Base-by-base conservation (phyloP, 2,888 invertebrate species). In the Dasypolia templi region DNA sequence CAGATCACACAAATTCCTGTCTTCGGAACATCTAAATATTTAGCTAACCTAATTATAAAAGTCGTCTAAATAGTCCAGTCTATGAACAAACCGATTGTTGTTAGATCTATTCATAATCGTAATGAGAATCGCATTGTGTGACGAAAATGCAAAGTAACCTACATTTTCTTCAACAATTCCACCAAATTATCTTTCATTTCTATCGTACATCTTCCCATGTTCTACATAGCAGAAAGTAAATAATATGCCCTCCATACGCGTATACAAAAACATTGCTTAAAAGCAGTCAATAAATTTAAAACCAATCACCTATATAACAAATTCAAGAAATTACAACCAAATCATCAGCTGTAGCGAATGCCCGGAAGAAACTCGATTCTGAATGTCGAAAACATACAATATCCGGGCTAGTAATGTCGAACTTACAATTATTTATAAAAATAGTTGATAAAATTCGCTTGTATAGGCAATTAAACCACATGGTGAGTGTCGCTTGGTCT, bases 401-500 rank as follows among this genome's bases (percentile, higher is more conserved):
- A 83, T 82, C 83, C 80, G 72, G 74, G 82, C 77, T 59, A 53
- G 35, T 69, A 55, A 61, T 59, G 53, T 67, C 53, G 81, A 88
- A 87, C 83, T 83, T 88, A 88, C 88, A 86, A 85, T 85, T 64
- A 86, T 82, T 81, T 77, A 79, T 74, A 85, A 91, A 89, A 88
- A 82, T 81, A 85, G 82, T 87, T 84, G 82, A 88, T 86, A 89
- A 87, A 88, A 89, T 84, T 85, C 79, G 72, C 89, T 86, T 88
- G 89, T 88, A 89, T 86, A 89, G 87, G 86, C 87, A 89, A 91
- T 92, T 90, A 92, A 93, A 90, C 88, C 86, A 86, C 86, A 89
- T 87, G 87, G 88, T 83, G 89, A 90, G 85, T 91, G 93, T 93
- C 91, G 90, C 91, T 88, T 81, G 32, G 75, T 87, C 89, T 94